These are phyloP conservation scores for Sanderia malayensis DNA, from an alignment of 30 jellyfish, hydroid and myxozoan genomes.

Conservation along the genomic window DNA sequence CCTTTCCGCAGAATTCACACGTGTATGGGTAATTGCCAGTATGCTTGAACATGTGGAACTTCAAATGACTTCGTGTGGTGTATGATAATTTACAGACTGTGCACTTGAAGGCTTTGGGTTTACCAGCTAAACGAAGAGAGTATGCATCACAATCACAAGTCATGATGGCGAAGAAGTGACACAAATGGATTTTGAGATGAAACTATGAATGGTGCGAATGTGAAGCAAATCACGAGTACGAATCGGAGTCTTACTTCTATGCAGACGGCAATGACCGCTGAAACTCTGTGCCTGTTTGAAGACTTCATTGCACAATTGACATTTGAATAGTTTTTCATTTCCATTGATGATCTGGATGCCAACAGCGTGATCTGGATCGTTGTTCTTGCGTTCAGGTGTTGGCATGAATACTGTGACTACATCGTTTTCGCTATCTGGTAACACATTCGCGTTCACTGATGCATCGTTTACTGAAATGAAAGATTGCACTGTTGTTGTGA, in stretches of 20 bases:
- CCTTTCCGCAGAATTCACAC: slow-evolving; percentile 77
- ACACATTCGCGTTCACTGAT: slow-evolving; percentile 18
- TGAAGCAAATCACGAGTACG: not conserved
- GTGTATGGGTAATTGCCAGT: slow-evolving; percentile 81
- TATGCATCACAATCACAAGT: not conserved
- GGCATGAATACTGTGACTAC: slow-evolving; percentile 37
- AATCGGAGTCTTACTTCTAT: slow-evolving; percentile 50
- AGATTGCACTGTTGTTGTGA: not conserved
- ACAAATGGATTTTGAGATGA: not conserved
- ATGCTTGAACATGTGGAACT: slow-evolving; percentile 83
- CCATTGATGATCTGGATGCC: slow-evolving; percentile 55
- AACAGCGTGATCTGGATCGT: slow-evolving; percentile 22
- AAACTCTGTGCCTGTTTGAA: slow-evolving; percentile 89
- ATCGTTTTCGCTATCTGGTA: slow-evolving; percentile 20
- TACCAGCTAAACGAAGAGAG: slow-evolving; percentile 24
- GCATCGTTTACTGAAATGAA: slow-evolving; percentile 34
- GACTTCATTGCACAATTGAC: slow-evolving; percentile 70
- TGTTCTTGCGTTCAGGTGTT: slow-evolving; percentile 10
- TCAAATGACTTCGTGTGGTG: slow-evolving; percentile 81
- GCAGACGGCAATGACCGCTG: slow-evolving; percentile 86
- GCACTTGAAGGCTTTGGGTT: slow-evolving; percentile 68
- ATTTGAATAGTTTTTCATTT: slow-evolving; percentile 63
- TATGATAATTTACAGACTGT: slow-evolving; percentile 60
- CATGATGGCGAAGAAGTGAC: not conserved
- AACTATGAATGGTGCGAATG: not conserved